phyloP scores from a whole-genome alignment of 2,113 vertebrate genomes.

The Sciurus niger region DNA sequence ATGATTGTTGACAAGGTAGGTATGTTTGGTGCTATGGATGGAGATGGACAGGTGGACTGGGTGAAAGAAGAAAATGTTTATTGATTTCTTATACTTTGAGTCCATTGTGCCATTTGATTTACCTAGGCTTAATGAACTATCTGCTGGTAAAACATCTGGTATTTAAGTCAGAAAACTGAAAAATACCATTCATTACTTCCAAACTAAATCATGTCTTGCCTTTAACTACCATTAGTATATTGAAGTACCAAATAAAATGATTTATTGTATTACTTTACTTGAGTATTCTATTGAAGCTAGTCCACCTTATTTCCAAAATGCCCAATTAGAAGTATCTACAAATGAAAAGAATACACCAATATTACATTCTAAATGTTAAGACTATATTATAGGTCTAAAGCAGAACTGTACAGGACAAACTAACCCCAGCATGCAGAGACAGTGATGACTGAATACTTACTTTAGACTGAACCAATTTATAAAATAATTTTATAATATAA shows the following conservation, averaged over 20 bases:
- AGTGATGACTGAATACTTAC: background rate
- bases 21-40: background rate
- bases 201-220: conserved; percentile 28
- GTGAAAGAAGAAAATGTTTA: background rate
- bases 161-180: conserved; percentile 36
- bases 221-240: conserved; percentile 43
- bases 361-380: conserved; percentile 3
- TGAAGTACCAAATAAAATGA: conserved; percentile 32
- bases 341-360: conserved; percentile 48
- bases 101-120: conserved; percentile 26
- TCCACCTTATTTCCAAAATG: background rate
- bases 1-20: background rate
- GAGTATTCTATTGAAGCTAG: conserved; percentile 46
- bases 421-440: conserved; percentile 53
- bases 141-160: background rate
- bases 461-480: conserved; percentile 65
- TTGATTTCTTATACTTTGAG: background rate
- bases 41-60: background rate
- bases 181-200: background rate
- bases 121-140: conserved; percentile 15
- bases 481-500: conserved; percentile 58
- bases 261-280: conserved; percentile 31
- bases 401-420: background rate
- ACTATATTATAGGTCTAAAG: background rate
- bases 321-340: background rate